Evolutionary conservation across 2,113 vertebrate species (phyloP), one percentile per base, ranked within the genome.

Genomic region (Colossoma macropomum): DNA sequence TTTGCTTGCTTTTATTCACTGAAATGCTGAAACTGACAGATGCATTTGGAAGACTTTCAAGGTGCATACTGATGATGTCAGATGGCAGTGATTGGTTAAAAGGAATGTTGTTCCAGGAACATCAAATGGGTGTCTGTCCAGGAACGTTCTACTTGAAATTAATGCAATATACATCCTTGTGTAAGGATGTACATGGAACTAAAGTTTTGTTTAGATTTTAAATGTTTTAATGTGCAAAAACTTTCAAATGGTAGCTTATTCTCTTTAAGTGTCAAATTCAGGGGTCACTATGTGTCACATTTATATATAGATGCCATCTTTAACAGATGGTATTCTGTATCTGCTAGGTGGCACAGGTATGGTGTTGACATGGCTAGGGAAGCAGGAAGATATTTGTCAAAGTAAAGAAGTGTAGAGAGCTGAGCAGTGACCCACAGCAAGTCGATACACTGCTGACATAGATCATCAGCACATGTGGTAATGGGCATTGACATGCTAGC

Each of bases 311-410:
- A 2, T 73, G 60, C 63, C 25, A 11, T 45, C 21, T 34, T 71
- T 66, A 74, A 27, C 68, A 74, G 60, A 79, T 59, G 76, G 60
- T 30, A 52, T 73, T 32, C 69, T 74, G 15, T 25, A 30, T 32
- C 52, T 79, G 66, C 63, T 75, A 83, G 83, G 28, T 60, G 71
- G 72, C 50, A n/a, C 52, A 75, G 50, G 63, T 66, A 80, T 74
- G 25, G 62, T n/a, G 27, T 70, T 32, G 38, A 75, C 77, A 80
- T 73, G 71, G 59, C 80, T 50, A 75, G 52, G 70, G 66, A 56
- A 80, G 38, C 83, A 75, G 70, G 63, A 59, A 68, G 82, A 48
- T 80, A 68, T 84, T 84, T 84, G 62, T 84, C 50, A 75, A 74
- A 80, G 83, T 80, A 68, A 79, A 68, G 25, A 79, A 60, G 77